Evolutionary conservation across 2,113 vertebrate species (phyloP).

Genomic region (Phylloscopus trochiloides): DNA sequence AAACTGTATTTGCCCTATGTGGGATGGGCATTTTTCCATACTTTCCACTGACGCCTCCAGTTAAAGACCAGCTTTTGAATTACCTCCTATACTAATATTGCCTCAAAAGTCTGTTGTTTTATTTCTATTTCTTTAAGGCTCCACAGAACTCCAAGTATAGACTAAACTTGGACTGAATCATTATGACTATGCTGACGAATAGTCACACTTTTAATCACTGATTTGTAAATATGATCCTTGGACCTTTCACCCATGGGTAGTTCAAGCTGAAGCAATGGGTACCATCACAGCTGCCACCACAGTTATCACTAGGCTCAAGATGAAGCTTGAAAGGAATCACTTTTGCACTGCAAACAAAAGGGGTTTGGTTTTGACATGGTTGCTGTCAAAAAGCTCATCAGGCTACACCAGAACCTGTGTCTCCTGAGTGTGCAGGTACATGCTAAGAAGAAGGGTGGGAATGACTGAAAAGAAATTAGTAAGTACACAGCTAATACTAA

Average conservation of each 20-base stretch:
- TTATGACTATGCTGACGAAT: background rate
- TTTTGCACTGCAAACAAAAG: background rate
- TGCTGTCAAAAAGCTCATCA: background rate
- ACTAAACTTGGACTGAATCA: background rate
- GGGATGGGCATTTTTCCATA: background rate
- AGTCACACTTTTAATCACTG: background rate
- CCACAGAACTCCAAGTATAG: background rate
- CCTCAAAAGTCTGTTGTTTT: background rate
- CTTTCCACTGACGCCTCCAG: background rate
- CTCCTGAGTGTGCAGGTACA: background rate
- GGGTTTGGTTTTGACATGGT: rapidly evolving
- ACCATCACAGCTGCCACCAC: background rate
- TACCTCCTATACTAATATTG: background rate
- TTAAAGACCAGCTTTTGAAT: background rate
- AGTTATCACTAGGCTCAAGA: background rate
- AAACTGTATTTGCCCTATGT: rapidly evolving
- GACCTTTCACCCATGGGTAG: background rate
- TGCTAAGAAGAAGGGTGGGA: background rate
- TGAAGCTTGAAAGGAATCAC: background rate
- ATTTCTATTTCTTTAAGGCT: background rate
- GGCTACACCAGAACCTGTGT: background rate
- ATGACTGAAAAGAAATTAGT: background rate
- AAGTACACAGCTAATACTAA: background rate
- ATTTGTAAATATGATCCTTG: background rate
- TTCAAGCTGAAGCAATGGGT: background rate